Evolutionary conservation across 1,140 invertebrate species (phyloP), one percentile per base, ranked within the genome.

Genomic region (Elysia chlorotica): DNA sequence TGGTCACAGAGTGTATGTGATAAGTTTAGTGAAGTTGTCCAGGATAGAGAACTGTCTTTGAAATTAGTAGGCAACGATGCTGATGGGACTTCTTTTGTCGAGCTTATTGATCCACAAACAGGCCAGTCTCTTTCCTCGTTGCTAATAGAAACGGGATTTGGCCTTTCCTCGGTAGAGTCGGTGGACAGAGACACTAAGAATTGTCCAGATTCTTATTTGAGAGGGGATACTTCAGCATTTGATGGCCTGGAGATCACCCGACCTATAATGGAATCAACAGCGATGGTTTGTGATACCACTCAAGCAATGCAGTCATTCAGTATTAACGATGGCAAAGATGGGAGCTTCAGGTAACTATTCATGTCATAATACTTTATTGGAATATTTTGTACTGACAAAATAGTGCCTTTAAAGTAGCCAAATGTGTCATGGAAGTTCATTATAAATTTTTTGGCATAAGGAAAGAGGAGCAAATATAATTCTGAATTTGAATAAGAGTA

Each of bases 201-300:
- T n/a, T n/a, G n/a, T n/a, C 10, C 10, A n/a, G 41, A 48, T n/a
- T 14, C n/a, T n/a, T 48, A 10, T 48, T 10, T 48, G 10, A 48
- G 35, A 38, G n/a, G 17, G 2, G 30, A 71, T 28, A 31, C n/a
- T 19, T 38, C 36, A 28, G 59, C 38, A 25, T 10, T 41, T 1
- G 57, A 71, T 28, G 28, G 23, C 33, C 28, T 63, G 30, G 69
- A 71, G 14, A 63, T 71, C 25, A 48, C 69, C 6, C 57, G 53
- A 21, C 69, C 69, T 17, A 71, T 71, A 36, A 41, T 71, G 69
- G 69, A 71, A n/a, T 62, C 57, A 0, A 71, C 69, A 63, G 59
- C 59, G 28, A 33, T 63, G 57, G 59, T 63, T n/a, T 23, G 19
- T 25, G 38, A 63, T 4, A 48, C 21, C 21, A 41, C 36, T 5